A percentile compares a stretch with the other conserved stretches of the same genome.
These are phyloP conservation scores for Crioceris asparagi DNA, from an alignment of 2,888 invertebrate species.

Conservation along the genomic window DNA sequence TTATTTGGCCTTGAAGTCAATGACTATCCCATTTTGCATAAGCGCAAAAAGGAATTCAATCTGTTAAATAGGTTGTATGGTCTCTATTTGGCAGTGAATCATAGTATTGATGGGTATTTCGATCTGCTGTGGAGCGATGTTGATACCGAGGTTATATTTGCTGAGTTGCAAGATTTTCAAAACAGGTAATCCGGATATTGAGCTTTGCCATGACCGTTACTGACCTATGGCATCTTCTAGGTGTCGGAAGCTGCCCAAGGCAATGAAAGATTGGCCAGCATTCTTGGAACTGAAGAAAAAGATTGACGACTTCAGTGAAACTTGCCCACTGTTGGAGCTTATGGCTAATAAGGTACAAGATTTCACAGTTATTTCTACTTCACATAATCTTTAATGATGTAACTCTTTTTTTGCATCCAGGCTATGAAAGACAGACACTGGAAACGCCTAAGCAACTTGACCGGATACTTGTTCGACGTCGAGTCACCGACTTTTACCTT, in stretches of 20 bases:
- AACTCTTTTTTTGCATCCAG: constrained; percentile 21
- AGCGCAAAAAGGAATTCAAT: constrained; percentile 74
- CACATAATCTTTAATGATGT: too few relatives aligned
- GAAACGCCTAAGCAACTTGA: constrained; percentile 45
- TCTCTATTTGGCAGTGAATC: constrained; percentile 72
- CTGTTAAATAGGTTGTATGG: constrained; percentile 72
- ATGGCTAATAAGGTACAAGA: constrained; percentile 66
- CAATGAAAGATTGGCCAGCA: constrained; percentile 81
- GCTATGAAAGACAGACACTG: constrained; percentile 48
- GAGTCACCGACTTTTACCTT: constrained; percentile 71
- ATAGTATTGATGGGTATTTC: constrained; percentile 76
- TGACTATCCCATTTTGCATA: constrained; percentile 69
- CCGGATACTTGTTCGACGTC: constrained; percentile 60
- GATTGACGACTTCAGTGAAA: constrained; percentile 85
- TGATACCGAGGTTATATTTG: constrained; percentile 69
- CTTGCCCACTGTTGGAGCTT: constrained; percentile 72
- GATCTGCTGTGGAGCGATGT: constrained; percentile 77
- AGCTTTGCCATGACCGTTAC: not conserved
- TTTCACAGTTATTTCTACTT: not conserved
- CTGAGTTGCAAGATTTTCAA: constrained; percentile 74
- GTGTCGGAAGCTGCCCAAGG: constrained; percentile 73
- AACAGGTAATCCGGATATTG: constrained; percentile 53
- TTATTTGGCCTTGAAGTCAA: constrained; percentile 75
- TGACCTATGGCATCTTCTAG: constrained; percentile 34
- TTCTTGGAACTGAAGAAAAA: constrained; percentile 75